Base-by-base conservation (phyloP, 2,888 invertebrate species). In the Conistra vaccinii region DNA sequence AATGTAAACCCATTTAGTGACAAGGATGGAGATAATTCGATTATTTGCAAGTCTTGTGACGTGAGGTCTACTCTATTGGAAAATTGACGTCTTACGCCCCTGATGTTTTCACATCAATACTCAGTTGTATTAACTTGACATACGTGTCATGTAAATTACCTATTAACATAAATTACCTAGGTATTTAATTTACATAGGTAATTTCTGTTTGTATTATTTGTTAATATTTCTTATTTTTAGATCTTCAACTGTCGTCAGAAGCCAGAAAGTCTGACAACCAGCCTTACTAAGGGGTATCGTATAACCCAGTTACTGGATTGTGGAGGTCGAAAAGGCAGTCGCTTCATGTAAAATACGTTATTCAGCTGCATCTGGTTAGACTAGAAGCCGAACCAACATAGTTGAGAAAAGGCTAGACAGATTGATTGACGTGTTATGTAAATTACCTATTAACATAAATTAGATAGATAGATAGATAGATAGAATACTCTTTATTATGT, bases 31-130 rank as follows among this genome's bases (percentile, higher is more conserved):
- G 58, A 79, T 85, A 78, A 85, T 83, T 79, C 73, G 62, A 75
- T 83, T 85, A 83, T 81, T 81, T 77, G 70, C 71, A 79, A 66
- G 51, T 69, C 73, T 66, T 61, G 53, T 79, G 78, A 68, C 58
- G 39, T 35, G 35, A 75, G 45, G 10, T 12, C 32, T 60, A 66
- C 48, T 85, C 71, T 72, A 68, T 79, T 60, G 75, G 78, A 85
- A 78, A 83, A 83, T 85, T 51, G 73, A 78, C 80, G 53, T 77
- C 51, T 76, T 72, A 48, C 9, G 61, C 12, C 17, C n/a, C n/a
- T 14, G 48, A 67, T 60, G 63, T 72, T 73, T 76, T 58, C 51
- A 61, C 65, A 26, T 57, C 69, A 70, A 51, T 69, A n/a, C 23
- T 48, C 60, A 12, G 35, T n/a, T 5, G 17, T 55, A 35, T 35